phyloP scores from a whole-genome alignment of 2,797 vertebrate genomes.

The Rhabdophis nuchalis region DNA sequence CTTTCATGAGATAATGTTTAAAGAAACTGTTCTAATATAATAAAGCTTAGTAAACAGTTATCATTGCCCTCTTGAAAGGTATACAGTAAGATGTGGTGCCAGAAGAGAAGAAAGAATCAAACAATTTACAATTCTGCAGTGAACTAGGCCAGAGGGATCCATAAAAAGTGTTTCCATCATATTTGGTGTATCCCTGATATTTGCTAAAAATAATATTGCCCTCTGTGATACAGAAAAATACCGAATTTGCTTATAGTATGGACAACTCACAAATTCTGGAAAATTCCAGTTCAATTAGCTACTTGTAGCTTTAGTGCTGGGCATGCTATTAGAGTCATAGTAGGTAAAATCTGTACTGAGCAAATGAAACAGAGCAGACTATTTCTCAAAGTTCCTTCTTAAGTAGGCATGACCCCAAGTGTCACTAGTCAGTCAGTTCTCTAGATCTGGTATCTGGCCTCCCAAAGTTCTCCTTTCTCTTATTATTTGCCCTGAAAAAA shows the following conservation, averaged over 20 bases:
- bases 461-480: not conserved
- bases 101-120: not conserved
- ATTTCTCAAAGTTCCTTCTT: not conserved
- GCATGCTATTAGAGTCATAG: not conserved
- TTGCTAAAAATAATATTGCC: conserved; percentile 65
- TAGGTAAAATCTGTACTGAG: not conserved
- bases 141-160: conserved; percentile 4
- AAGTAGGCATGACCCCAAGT: not conserved
- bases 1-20: conserved; percentile 51
- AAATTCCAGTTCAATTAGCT: conserved; percentile 19
- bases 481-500: not conserved
- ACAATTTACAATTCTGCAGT: conserved; percentile 27
- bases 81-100: not conserved
- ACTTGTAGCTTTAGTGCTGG: not conserved
- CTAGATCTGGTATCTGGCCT: not conserved
- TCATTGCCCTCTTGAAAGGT: not conserved
- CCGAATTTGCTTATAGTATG: conserved; percentile 27
- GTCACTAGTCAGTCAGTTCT: too few species aligned
- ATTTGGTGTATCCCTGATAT: conserved; percentile 56
- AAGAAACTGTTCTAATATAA: conserved; percentile 59
- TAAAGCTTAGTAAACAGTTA: not conserved
- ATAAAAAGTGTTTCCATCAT: conserved; percentile 42
- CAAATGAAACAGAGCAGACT: not conserved
- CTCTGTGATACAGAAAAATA: conserved; percentile 63
- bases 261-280: conserved; percentile 1